Percentiles rank a stretch among this genome's conserved stretches.
Conservation (phyloP, 2,113 vertebrate species). For the Neolamprologus sp. region DNA sequence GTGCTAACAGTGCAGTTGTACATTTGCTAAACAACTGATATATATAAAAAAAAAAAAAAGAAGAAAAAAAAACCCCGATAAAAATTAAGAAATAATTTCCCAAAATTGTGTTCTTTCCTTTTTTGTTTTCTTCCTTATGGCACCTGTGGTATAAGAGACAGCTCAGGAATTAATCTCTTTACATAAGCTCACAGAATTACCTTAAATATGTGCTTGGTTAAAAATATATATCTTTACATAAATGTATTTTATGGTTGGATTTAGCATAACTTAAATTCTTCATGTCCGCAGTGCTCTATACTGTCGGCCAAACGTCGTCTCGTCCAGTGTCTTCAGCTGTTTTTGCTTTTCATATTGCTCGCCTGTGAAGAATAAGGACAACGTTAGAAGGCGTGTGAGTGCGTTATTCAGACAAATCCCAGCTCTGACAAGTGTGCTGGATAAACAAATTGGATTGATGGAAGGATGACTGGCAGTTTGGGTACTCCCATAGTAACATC, state of each 20-base stretch:
- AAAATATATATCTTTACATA: conserved; percentile 92
- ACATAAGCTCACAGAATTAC: conserved; percentile 96
- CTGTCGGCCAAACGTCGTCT: conserved; percentile 21
- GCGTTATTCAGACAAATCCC: neutral
- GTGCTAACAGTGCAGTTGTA: conserved; percentile 1
- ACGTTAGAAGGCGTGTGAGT: neutral
- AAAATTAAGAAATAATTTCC: conserved; percentile 60
- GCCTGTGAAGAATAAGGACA: conserved; percentile 12
- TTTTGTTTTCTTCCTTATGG: conserved; percentile 73
- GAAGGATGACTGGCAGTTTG: neutral
- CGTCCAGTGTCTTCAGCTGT: conserved; percentile 47
- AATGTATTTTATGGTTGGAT: conserved; percentile 59
- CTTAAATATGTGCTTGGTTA: conserved; percentile 88
- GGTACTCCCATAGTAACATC: neutral
- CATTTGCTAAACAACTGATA: conserved; percentile 21
- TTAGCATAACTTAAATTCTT: conserved; percentile 33
- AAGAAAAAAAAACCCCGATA: accelerated
- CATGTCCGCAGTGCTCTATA: conserved; percentile 17
- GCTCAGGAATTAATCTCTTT: conserved; percentile 86
- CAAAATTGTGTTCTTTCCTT: conserved; percentile 65
- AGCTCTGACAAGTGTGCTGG: neutral
- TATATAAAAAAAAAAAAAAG: neutral
- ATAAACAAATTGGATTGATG: neutral
- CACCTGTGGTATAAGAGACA: conserved; percentile 97
- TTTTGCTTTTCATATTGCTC: conserved; percentile 54